phyloP scores from a whole-genome alignment of 2,888 invertebrate genomes.

The Caenorhabditis drosophilae region DNA sequence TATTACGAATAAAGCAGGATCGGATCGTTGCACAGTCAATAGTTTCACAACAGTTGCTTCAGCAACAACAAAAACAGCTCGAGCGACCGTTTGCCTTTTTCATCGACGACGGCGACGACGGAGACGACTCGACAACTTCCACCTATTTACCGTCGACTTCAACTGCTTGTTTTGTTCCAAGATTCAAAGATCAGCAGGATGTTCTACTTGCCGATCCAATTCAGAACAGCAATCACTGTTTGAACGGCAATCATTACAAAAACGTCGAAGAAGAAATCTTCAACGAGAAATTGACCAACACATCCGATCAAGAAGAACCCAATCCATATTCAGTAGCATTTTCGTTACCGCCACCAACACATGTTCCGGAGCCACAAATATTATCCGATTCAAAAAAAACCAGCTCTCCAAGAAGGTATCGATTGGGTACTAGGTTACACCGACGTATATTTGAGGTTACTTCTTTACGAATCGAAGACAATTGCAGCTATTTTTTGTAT shows the following conservation, averaged over 20 bases:
- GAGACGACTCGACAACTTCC: too few species aligned
- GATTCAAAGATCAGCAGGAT: too few species aligned
- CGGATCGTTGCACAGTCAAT: not conserved
- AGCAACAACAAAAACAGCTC: not conserved
- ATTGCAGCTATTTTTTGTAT: too few species aligned
- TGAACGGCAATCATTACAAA: not conserved
- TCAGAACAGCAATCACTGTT: not conserved
- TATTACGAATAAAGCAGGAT: not conserved
- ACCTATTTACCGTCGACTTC: too few species aligned
- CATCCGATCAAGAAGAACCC: too few species aligned
- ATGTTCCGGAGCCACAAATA: conserved; percentile 16
- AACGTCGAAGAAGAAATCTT: not conserved
- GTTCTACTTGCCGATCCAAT: too few species aligned
- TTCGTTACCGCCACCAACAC: conserved; percentile 1
- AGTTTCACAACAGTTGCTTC: not conserved
- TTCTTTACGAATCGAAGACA: too few species aligned
- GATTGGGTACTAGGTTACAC: conserved; percentile 3
- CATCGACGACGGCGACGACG: conserved; percentile 3
- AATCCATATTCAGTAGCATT: too few species aligned
- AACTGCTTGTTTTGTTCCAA: too few species aligned
- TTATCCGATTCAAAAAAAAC: conserved; percentile 19
- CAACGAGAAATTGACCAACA: too few species aligned
- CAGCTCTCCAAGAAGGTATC: conserved; percentile 19
- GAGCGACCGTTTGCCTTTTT: not conserved
- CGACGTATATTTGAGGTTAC: conserved; percentile 10